These are phyloP conservation scores for Calosoma granatense DNA, from an alignment of 1,140 invertebrate species.

Conservation along the genomic window DNA sequence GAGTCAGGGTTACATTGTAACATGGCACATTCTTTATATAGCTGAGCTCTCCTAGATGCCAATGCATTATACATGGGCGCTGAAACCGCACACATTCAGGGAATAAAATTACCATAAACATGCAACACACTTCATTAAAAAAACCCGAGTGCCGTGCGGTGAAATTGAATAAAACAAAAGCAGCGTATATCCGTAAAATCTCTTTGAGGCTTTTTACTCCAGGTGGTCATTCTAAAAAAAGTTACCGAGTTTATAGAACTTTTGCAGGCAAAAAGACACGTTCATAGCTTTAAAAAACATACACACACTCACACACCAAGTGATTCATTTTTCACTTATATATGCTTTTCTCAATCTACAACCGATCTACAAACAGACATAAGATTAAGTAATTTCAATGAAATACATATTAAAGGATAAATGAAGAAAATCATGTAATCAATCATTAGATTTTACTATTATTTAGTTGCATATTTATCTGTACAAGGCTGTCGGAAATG, in stretches of 20 bases:
- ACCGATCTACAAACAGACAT: not conserved
- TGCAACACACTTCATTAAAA: not conserved
- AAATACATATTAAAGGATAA: no score
- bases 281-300: not conserved
- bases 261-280: not conserved
- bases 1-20: not conserved
- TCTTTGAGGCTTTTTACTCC: not conserved
- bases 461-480: no score
- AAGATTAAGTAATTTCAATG: no score
- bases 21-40: not conserved
- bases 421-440: no score
- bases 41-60: not conserved
- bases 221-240: not conserved
- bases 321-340: not conserved
- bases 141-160: not conserved
- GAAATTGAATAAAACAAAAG: not conserved
- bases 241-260: not conserved
- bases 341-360: not conserved
- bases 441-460: no score
- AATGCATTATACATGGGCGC: not conserved
- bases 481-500: no score
- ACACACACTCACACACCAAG: not conserved
- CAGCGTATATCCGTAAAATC: not conserved
- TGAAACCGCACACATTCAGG: not conserved
- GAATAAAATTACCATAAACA: not conserved